Evolutionary conservation across 2,113 vertebrate genomes (phyloP).

Genomic region (Vulpes lagopus): DNA sequence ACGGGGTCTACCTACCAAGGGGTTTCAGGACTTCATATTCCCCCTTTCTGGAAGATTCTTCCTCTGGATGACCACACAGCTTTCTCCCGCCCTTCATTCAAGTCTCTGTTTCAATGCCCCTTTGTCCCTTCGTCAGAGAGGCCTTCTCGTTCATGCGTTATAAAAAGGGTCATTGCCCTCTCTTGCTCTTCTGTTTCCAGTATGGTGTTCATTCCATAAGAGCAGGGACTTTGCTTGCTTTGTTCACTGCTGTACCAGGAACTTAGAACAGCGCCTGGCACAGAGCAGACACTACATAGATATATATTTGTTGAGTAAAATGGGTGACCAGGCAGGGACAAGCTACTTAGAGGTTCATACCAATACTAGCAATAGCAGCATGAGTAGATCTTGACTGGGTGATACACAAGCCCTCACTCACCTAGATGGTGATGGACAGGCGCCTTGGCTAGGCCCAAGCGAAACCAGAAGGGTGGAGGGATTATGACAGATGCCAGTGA

Average conservation of each 20-base stretch:
- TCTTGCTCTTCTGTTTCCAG: neutral
- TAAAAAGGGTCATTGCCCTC: neutral
- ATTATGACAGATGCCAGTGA: neutral
- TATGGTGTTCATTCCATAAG: accelerated
- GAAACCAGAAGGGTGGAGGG: neutral
- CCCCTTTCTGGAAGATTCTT: neutral
- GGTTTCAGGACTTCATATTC: neutral
- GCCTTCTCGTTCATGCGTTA: neutral
- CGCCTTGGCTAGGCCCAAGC: neutral
- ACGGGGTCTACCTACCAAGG: neutral
- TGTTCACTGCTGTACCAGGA: neutral
- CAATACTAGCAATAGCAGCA: neutral
- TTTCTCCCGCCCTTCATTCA: neutral
- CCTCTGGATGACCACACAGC: neutral
- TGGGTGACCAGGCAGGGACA: neutral
- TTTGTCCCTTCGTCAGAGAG: neutral
- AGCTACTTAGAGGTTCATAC: neutral
- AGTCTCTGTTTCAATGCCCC: neutral
- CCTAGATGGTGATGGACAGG: accelerated
- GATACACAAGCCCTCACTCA: accelerated
- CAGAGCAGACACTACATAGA: neutral
- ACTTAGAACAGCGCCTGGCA: neutral
- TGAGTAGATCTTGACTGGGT: neutral
- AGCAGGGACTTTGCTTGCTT: neutral
- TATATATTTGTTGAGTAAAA: neutral